Evolutionary conservation across 2,797 vertebrate genomes (phyloP), one percentile per base, ranked within the genome.

Genomic region (Acanthurus tractus): DNA sequence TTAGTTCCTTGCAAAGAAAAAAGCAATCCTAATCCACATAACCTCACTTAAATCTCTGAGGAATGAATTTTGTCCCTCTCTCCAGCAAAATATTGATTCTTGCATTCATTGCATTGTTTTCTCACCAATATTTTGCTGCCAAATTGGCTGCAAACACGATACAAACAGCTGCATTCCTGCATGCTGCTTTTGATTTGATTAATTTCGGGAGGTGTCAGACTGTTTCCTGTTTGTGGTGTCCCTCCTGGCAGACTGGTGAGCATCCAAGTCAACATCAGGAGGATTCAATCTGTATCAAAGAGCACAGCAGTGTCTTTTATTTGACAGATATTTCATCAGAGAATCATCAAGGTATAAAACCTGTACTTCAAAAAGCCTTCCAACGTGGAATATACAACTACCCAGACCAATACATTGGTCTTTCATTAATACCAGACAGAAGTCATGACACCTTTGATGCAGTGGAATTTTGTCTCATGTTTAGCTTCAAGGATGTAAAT

Each of bases 131-230:
- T 71, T 63, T 73, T 77, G 63, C 69, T 72, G 70, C 78, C 75
- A 87, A 85, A 90, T 78, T 81, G 72, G 53, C 74, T 66, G 72
- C 49, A 62, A 86, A 83, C 65, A 62, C 49, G 54, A 81, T 59
- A 75, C 63, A 73, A 85, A 81, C 79, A 64, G 56, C 77, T 81
- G 83, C 70, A 38, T 70, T 2, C 62, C 63, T 17, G 40, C 0
- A 15, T 36, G 65, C 42, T 44, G 67, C 63, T 50, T 82, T 78
- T 74, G 67, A 83, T 87, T 82, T 65, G 64, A 80, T 84, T 64
- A 50, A 38, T 87, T 79, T 83, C 50, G 9, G 77, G 54, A 82
- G 66, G 66, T 76, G 84, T 86, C 78, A 79, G 78, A 65, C 63
- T 56, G 69, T 63, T 76, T 81, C 55, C 56, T 48, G 50, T 13